Base-by-base conservation (phyloP, 2,888 invertebrate species). In the Dynastes hyllus region DNA sequence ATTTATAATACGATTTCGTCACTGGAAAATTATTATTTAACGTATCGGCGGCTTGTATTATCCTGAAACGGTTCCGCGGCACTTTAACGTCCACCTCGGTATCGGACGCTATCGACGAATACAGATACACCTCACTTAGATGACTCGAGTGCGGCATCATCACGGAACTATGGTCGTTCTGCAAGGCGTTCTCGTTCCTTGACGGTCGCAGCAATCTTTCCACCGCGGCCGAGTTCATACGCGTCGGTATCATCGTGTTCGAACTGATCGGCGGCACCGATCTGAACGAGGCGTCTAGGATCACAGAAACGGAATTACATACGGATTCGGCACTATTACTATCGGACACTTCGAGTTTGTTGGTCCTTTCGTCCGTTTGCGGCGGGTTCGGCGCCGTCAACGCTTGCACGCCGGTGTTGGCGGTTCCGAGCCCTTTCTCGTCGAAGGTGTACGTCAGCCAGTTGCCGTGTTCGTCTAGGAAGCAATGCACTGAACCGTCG, bases 391-490 rank as follows among this genome's bases (percentile, higher is more conserved):
- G 58, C 37, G 71, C 65, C 3, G 66, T 40, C 16, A 73, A n/a
- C 11, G 75, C 50, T 11, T 53, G 65, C 5, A 45, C 75, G n/a
- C 50, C 73, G 0, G 69, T 76, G n/a, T 80, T 79, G 4, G 78
- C 81, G 82, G 82, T 81, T 83, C 92, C 92, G 1, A 91, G 89
- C 83, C 94, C 93, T 83, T 94, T 94, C 84, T 95, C 95, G 84
- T 96, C 95, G 86, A 97, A 97, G 0, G 96, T 95, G 85, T 95
- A 95, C 0, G 96, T 95, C 89, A 95, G 92, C 95, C 96, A 96
- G 85, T 95, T 95, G 61, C 96, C 96, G 84, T 93, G 93, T 86
- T 96, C 96, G 85, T 97, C 96, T 87, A 94, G 93, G 85, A 96
- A 96, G 87, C 94, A 96, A 88, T 97, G 96, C 58, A 96, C 94